A percentile compares a stretch with the other conserved stretches of the same genome.
Evolutionary conservation across 2,888 invertebrate genomes (phyloP).

Genomic region (Crossocerus cetratus): DNA sequence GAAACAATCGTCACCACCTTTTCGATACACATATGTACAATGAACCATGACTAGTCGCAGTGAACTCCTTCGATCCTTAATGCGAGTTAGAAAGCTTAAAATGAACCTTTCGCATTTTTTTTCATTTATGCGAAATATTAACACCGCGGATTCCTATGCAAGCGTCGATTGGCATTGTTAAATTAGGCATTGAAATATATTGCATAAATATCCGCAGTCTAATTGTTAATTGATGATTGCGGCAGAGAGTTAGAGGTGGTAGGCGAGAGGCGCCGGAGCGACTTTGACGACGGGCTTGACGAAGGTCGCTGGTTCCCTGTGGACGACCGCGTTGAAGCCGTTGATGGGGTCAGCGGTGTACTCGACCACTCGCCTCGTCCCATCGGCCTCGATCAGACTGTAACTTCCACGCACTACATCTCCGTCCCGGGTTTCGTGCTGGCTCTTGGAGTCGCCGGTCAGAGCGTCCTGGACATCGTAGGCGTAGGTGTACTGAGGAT

Average conservation of each 20-base stretch:
- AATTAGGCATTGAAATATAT: no score
- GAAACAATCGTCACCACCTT: background rate
- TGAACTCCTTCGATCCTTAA: background rate
- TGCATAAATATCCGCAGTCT: background rate
- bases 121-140: no score
- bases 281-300: conserved; percentile 52
- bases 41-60: conserved; percentile 42
- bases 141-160: no score
- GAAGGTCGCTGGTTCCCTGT: conserved; percentile 67
- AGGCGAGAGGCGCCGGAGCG: conserved; percentile 42
- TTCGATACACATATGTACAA: conserved; percentile 27
- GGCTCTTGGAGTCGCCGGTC: conserved; percentile 71
- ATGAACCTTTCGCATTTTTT: no score
- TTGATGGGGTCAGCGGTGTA: conserved; percentile 72
- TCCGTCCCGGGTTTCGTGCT: conserved; percentile 69
- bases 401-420: conserved; percentile 71
- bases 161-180: no score
- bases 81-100: background rate
- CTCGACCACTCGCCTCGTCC: conserved; percentile 69
- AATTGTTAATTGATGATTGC: background rate
- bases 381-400: conserved; percentile 71
- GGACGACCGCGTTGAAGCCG: conserved; percentile 72
- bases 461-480: conserved; percentile 69
- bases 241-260: conserved; percentile 22
- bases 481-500: conserved; percentile 71